phyloP scores from a whole-genome alignment of 2,113 vertebrate genomes.

The Copsychus sechellarum region DNA sequence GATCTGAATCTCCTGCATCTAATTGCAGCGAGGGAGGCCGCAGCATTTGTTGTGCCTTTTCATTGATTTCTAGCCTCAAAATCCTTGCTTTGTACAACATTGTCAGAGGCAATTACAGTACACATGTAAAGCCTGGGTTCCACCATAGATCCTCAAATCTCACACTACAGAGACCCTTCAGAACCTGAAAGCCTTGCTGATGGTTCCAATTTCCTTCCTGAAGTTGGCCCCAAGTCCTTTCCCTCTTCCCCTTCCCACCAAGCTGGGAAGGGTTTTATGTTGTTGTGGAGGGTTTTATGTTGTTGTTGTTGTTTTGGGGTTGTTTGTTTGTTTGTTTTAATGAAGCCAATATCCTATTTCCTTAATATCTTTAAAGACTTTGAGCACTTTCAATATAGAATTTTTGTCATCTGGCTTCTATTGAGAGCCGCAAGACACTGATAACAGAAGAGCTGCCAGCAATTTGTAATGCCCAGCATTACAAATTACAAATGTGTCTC shows the following conservation, averaged over 20 bases:
- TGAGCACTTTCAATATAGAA: not conserved
- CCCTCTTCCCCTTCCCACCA: not conserved
- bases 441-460: not conserved
- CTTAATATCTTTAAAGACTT: not conserved
- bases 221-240: not conserved
- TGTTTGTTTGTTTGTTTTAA: not conserved
- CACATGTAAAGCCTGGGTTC: not conserved
- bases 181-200: not conserved
- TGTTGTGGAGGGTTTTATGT: too few species aligned
- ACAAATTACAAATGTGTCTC: not conserved
- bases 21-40: not conserved
- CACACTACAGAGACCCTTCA: not conserved
- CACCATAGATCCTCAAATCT: not conserved
- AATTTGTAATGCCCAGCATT: not conserved
- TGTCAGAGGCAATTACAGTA: not conserved
- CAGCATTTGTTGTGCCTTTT: constrained; percentile 1
- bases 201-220: not conserved
- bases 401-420: not conserved
- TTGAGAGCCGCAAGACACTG: not conserved
- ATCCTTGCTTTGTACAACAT: not conserved
- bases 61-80: not conserved
- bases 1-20: constrained; percentile 5
- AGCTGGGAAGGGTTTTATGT: too few species aligned
- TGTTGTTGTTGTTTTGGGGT: too few species aligned
- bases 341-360: not conserved